Evolutionary conservation across 2,113 vertebrate species (phyloP).

Genomic region (Petrocephalus zakoni): DNA sequence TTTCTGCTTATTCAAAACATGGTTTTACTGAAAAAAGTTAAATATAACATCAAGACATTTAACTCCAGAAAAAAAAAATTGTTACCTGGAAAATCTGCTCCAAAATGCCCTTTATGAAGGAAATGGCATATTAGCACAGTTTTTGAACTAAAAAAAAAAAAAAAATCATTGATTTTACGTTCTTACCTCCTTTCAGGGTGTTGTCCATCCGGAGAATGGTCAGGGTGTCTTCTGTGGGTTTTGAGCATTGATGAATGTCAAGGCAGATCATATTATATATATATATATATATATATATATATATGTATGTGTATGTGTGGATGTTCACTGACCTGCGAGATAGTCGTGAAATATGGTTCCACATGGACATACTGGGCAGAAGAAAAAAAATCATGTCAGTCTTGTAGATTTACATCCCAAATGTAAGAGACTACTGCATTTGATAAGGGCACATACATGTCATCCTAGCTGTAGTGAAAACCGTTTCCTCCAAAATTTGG

Average conservation of each 20-base stretch:
- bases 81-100: constrained; percentile 16
- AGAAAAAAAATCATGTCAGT: background rate
- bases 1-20: background rate
- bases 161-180: background rate
- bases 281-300: background rate
- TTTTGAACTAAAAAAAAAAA: background rate
- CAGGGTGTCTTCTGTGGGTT: background rate
- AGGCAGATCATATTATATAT: background rate
- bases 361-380: background rate
- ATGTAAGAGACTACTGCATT: background rate
- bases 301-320: too few species aligned
- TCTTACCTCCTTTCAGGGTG: background rate
- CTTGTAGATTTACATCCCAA: background rate
- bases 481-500: too few species aligned
- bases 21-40: background rate
- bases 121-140: background rate
- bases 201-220: background rate
- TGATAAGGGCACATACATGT: background rate
- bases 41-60: too few species aligned
- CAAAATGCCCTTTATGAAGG: background rate
- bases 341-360: background rate
- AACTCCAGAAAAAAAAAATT: background rate
- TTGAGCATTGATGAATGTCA: background rate
- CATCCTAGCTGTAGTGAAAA: background rate
- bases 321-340: background rate